Conservation (phyloP, 2,888 invertebrate species). For the Oxyscelio sp. region DNA sequence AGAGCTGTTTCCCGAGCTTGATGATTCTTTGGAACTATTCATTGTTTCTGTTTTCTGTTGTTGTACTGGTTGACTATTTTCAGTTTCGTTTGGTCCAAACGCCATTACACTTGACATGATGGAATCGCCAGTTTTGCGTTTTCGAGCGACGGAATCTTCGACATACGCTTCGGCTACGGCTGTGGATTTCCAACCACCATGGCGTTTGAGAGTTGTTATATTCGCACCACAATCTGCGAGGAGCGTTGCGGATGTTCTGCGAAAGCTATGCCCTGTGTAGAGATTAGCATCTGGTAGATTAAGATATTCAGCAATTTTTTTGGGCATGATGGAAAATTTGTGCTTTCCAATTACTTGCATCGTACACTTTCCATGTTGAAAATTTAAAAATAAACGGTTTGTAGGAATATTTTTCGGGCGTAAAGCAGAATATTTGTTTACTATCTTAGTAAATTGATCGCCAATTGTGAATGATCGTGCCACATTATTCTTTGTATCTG, state of each 20-base stretch:
- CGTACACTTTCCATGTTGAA: constrained; percentile 28
- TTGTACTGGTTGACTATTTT: not conserved
- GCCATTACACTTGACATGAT: constrained; percentile 5
- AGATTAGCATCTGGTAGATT: not conserved
- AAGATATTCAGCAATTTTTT: constrained; percentile 14
- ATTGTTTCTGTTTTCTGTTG: not conserved
- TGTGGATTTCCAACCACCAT: constrained; percentile 13
- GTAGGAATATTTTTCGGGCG: constrained; percentile 38
- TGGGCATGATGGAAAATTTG: constrained; percentile 16
- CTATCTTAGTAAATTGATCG: constrained; percentile 28
- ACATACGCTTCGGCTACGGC: constrained; percentile 8
- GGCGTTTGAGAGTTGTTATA: constrained; percentile 6
- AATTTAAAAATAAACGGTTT: constrained; percentile 39
- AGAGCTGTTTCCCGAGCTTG: not conserved
- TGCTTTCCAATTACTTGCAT: constrained; percentile 28
- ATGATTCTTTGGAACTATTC: not conserved
- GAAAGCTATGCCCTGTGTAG: constrained; percentile 11
- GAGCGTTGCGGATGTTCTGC: not conserved
- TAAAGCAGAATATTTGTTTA: constrained; percentile 37
- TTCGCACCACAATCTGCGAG: constrained; percentile 10
- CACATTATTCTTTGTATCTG: constrained; percentile 39
- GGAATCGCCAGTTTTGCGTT: constrained; percentile 18
- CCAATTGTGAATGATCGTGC: constrained; percentile 44
- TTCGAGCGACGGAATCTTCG: not conserved
- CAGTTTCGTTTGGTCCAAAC: not conserved